Percentiles rank a stretch among this genome's conserved stretches.
Conservation (phyloP, 2,888 invertebrate species). For the Sesia bembeciformis region DNA sequence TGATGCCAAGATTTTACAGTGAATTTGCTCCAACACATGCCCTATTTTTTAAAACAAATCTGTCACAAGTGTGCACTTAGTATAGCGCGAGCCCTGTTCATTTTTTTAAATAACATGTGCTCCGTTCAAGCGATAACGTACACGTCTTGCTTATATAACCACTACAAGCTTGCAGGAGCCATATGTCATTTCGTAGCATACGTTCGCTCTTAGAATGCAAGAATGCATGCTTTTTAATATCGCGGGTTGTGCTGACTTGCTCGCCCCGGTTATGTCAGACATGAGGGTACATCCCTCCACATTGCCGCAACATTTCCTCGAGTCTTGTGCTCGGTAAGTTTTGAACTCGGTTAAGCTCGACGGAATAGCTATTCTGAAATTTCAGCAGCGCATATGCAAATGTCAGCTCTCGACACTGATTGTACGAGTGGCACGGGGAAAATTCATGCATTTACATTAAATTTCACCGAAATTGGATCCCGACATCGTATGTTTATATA, state of each 20-base stretch:
- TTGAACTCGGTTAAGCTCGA: slow-evolving; percentile 64
- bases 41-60: slow-evolving; percentile 38
- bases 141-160: slow-evolving; percentile 19
- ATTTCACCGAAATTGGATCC: slow-evolving; percentile 67
- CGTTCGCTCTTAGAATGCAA: background rate
- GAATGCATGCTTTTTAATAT: slow-evolving; percentile 32
- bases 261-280: slow-evolving; percentile 39
- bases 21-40: slow-evolving; percentile 49
- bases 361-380: slow-evolving; percentile 66
- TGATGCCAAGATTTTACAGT: slow-evolving; percentile 37
- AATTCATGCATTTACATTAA: slow-evolving; percentile 74
- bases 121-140: slow-evolving; percentile 37
- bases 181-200: background rate
- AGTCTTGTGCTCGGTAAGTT: slow-evolving; percentile 53
- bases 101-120: slow-evolving; percentile 40
- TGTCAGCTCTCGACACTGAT: slow-evolving; percentile 72
- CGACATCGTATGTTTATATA: slow-evolving; percentile 55
- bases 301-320: slow-evolving; percentile 44
- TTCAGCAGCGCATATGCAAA: slow-evolving; percentile 71
- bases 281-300: slow-evolving; percentile 40
- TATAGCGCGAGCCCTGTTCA: slow-evolving; percentile 36
- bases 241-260: slow-evolving; percentile 25
- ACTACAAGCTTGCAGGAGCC: slow-evolving; percentile 22
- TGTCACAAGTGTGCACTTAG: slow-evolving; percentile 36
- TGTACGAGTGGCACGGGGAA: slow-evolving; percentile 68